phyloP scores from a whole-genome alignment of 2,888 invertebrate genomes.

The Rhopalosiphum nymphaeae region DNA sequence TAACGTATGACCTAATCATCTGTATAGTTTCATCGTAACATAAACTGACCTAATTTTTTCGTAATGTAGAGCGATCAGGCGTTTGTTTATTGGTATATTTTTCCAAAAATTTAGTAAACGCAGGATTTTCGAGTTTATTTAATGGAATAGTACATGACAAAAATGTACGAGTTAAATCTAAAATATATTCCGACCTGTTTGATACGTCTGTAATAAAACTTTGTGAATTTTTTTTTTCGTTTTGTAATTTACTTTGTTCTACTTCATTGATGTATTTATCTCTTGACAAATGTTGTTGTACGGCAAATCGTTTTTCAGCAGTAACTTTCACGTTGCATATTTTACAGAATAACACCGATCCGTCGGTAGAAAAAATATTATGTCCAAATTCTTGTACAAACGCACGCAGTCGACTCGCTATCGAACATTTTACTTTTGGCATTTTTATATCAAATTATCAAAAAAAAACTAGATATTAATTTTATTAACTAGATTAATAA shows the following conservation, averaged over 20 bases:
- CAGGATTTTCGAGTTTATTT: constrained; percentile 1
- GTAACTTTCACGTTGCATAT: background rate
- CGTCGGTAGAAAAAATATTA: constrained; percentile 1
- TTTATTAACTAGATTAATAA: no score
- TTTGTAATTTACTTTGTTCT: background rate
- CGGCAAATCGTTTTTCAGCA: background rate
- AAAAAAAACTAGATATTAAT: no score
- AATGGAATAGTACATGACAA: background rate
- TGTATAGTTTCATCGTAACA: constrained; percentile 35
- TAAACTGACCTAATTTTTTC: background rate
- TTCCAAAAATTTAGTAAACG: constrained; percentile 21
- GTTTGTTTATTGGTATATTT: constrained; percentile 21
- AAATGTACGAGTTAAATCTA: constrained; percentile 1
- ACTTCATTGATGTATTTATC: background rate
- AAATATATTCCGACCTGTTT: background rate
- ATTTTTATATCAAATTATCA: no score
- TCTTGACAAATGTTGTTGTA: background rate
- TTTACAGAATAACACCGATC: background rate
- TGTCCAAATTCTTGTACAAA: constrained; percentile 9
- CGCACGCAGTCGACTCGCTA: constrained; percentile 9
- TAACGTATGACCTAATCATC: background rate
- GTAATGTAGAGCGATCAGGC: background rate
- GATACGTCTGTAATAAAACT: constrained; percentile 9
- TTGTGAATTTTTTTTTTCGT: background rate
- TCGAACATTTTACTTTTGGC: no score